Evolutionary conservation across 2,797 vertebrate genomes (phyloP), one percentile per base, ranked within the genome.

Genomic region (Takifugu ocellatus): DNA sequence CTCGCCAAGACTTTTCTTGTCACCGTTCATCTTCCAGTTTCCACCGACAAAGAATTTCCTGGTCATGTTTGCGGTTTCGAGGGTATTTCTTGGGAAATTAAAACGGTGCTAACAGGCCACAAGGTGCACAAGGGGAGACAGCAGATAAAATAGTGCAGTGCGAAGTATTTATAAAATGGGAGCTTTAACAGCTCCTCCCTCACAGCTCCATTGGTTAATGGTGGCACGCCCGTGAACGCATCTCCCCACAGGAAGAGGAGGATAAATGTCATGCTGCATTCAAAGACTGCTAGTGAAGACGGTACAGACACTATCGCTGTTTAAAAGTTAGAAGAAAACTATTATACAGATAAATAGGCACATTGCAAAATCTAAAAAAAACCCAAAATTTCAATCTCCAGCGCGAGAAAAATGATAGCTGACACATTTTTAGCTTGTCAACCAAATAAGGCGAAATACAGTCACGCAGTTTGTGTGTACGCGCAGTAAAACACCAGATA

Each of bases 21-120:
- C 92, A 31, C 96, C 96, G 42, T 99, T 98, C 96, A 99, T 87
- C 86, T 98, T 99, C 96, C 96, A 99, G 89, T 99, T 99, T 3
- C 96, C 96, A 66, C 96, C 96, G 0, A 99, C 96, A 78, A 97
- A 99, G 82, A 99, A 98, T 85, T 97, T 98, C 81, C 96, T 95
- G 81, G 84, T 86, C 96, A 98, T 98, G 72, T n/a, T 86, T 85
- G 78, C 74, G 44, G 0, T 56, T 25, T 48, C 16, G 47, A 0
- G 6, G 1, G 1, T 27, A 2, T 49, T 47, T 24, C 8, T 9
- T 27, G 2, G 10, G 43, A 56, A 52, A 39, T 49, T 6, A 10
- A 47, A 61, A 12, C 49, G 27, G 60, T 49, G 10, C n/a, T 2
- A 5, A 61, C 3, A 6, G 21, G 0, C 49, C 1, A 50, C 27